Evolutionary conservation across 2,888 invertebrate genomes (phyloP), one percentile per base, ranked within the genome.

Genomic region (Geophilus truncorum): DNA sequence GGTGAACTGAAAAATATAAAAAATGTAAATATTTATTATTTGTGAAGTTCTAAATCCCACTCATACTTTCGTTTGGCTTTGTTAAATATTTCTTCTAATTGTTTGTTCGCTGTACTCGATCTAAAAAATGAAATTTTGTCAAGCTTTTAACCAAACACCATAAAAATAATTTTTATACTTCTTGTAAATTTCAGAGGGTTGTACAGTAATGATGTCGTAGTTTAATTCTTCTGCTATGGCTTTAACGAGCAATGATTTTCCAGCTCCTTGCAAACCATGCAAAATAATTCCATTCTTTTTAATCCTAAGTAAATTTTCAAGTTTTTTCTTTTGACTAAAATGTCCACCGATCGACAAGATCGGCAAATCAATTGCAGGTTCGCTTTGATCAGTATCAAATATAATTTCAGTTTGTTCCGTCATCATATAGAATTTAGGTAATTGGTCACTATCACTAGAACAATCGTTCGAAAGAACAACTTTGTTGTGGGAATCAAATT

Each of bases 1-100:
- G 96, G 95, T 84, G 91, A 89, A 85, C 92, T 91, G 83, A 70
- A 82, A 80, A 77, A 21, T 80, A 80, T 79, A 62, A 9, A 6
- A 62, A 62, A 2, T n/a, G 15, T 70, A 28, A 36, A 78, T 25
- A 15, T 28, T 77, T 18, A 81, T 62, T 12, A 62, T 62, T 62
- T 62, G 15, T 62, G 4, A 2, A 28, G 5, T 7, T 21, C 4
- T 23, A 21, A 23, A 18, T 1, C 7, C 6, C 12, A 21, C 5
- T 21, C 57, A 7, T 25, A 62, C 62, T 62, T 62, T 62, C 12
- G 28, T 62, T 28, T 62, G 1, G 62, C 62, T 62, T 23, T 28
- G 25, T 9, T 7, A 62, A 62, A 62, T 25, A 62, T 4, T 25
- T 25, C 25, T 1, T 28, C 15, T 62, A 62, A 12, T 9, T 25